Percentiles rank a stretch among this genome's conserved stretches.
phyloP scores from a whole-genome alignment of 2,888 invertebrate species.

The Papilio elwesi region DNA sequence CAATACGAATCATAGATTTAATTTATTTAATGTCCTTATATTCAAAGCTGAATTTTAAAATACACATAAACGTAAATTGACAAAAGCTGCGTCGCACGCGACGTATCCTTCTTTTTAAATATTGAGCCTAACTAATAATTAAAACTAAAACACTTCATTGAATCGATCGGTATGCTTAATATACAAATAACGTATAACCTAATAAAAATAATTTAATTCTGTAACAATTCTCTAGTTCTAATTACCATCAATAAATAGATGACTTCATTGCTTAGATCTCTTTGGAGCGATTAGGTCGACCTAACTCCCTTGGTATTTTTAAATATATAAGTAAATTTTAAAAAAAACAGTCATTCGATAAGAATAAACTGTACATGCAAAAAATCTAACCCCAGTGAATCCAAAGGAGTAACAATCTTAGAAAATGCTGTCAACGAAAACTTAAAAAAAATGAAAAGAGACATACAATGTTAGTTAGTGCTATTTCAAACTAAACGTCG shows the following conservation, averaged over 20 bases:
- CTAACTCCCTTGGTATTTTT: constrained; percentile 46
- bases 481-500: constrained; percentile 50
- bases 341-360: constrained; percentile 33
- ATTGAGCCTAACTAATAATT: constrained; percentile 65
- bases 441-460: constrained; percentile 46
- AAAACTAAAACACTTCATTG: constrained; percentile 62
- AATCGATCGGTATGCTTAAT: constrained; percentile 72
- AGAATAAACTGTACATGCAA: constrained; percentile 13
- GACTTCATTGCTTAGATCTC: constrained; percentile 75
- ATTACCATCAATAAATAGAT: constrained; percentile 80
- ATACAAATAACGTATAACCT: constrained; percentile 77
- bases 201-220: constrained; percentile 79
- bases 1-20: constrained; percentile 62
- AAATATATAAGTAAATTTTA: constrained; percentile 17
- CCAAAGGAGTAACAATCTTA: not conserved
- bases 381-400: constrained; percentile 16
- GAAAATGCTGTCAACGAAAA: constrained; percentile 22
- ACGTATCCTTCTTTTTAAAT: constrained; percentile 58
- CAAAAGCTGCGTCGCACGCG: constrained; percentile 56
- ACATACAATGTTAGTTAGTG: constrained; percentile 63
- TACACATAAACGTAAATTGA: constrained; percentile 67
- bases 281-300: constrained; percentile 59
- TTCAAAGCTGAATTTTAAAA: constrained; percentile 67
- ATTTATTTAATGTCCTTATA: constrained; percentile 77
- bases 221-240: constrained; percentile 74